Percentiles rank a stretch among this genome's conserved stretches.
These are phyloP conservation scores for Heterohyrax brucei DNA, from an alignment of 2,797 vertebrate genomes.

Conservation along the genomic window DNA sequence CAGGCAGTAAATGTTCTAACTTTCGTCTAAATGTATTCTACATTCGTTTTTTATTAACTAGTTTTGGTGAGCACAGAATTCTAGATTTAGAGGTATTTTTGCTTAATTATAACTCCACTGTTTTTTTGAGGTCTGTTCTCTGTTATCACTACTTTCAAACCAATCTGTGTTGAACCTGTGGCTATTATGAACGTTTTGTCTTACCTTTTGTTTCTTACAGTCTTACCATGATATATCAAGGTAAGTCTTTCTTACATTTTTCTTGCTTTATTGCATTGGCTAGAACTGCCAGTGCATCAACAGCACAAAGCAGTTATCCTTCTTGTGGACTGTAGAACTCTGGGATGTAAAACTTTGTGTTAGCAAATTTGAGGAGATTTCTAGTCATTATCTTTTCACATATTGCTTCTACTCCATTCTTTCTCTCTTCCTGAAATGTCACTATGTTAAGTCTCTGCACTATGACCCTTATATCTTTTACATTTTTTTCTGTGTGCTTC, in stretches of 20 bases:
- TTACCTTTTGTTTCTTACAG: not conserved
- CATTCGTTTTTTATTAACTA: not conserved
- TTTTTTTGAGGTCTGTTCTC: not conserved
- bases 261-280: too few species aligned
- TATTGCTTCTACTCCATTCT: not conserved
- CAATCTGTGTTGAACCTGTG: not conserved
- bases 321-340: not conserved
- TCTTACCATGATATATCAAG: too few species aligned
- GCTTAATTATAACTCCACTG: not conserved
- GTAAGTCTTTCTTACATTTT: too few species aligned
- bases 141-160: not conserved
- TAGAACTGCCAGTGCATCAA: not conserved
- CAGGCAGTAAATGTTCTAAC: not conserved
- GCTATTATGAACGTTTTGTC: slow-evolving; percentile 24
- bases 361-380: not conserved
- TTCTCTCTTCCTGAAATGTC: slow-evolving; percentile 8
- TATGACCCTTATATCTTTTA: not conserved
- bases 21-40: not conserved
- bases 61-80: not conserved
- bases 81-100: not conserved
- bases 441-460: not conserved
- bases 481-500: not conserved
- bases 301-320: not conserved
- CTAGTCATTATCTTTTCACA: too few species aligned
- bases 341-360: not conserved